Evolutionary conservation across 2,113 vertebrate genomes (phyloP).

Genomic region (Picathartes gymnocephalus): DNA sequence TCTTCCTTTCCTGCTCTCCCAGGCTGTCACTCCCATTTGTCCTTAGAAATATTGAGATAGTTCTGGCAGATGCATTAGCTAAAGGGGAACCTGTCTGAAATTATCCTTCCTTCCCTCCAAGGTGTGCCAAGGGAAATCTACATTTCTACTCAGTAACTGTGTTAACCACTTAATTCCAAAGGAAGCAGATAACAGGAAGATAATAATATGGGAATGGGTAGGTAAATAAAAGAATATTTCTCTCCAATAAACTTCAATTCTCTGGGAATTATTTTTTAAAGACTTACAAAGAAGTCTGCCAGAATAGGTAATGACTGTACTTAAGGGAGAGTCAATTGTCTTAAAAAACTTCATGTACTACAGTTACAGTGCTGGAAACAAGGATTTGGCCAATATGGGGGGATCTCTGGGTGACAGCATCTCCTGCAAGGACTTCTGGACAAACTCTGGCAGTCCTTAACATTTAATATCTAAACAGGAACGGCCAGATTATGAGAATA

Average conservation of each 20-base stretch:
- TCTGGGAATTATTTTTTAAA: conserved; percentile 47
- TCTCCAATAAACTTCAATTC: conserved; percentile 21
- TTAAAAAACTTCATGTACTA: neutral
- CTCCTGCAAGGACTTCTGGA: neutral
- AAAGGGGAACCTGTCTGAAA: conserved; percentile 26
- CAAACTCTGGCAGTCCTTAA: neutral
- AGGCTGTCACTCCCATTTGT: conserved; percentile 22
- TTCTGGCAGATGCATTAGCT: conserved; percentile 23
- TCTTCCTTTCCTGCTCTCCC: neutral
- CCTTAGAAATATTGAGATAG: conserved; percentile 9
- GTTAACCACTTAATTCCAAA: conserved; percentile 38
- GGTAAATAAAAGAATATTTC: conserved; percentile 63
- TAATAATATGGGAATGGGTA: conserved; percentile 39
- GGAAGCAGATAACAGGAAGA: conserved; percentile 19
- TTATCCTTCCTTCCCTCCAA: neutral
- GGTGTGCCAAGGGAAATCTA: conserved; percentile 27
- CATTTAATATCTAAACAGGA: neutral
- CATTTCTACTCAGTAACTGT: neutral
- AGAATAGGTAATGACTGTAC: conserved; percentile 40
- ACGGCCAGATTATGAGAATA: neutral
- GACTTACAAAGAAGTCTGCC: neutral
- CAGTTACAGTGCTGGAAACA: neutral
- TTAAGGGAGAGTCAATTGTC: conserved; percentile 41
- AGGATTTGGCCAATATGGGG: neutral
- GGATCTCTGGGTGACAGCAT: neutral